A percentile compares a stretch with the other conserved stretches of the same genome.
These are phyloP conservation scores for Clamator glandarius DNA, from an alignment of 2,797 vertebrate species.

Conservation along the genomic window DNA sequence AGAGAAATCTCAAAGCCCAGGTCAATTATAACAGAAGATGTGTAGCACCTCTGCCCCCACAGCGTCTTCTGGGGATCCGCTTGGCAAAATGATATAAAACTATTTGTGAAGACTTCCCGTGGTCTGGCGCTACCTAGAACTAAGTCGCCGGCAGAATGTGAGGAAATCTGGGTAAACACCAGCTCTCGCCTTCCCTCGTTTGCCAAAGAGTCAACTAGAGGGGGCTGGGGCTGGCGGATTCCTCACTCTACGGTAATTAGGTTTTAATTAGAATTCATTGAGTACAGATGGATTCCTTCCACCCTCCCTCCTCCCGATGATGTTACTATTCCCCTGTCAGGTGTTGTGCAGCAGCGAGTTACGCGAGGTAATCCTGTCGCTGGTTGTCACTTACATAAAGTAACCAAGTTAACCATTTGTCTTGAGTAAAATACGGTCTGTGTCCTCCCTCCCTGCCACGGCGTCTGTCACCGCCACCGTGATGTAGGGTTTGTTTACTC, in stretches of 20 bases:
- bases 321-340: constrained; percentile 79
- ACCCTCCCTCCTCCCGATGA: constrained; percentile 64
- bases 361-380: constrained; percentile 73
- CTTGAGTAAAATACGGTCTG: constrained; percentile 78
- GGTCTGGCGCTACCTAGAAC: constrained; percentile 77
- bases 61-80: constrained; percentile 82
- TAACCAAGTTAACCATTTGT: constrained; percentile 78
- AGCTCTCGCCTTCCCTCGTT: constrained; percentile 7
- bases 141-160: constrained; percentile 78
- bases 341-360: constrained; percentile 74
- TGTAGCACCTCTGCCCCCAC: constrained; percentile 83
- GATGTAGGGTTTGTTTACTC: constrained; percentile 79
- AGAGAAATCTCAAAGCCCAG: constrained; percentile 87
- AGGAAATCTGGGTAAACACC: constrained; percentile 63
- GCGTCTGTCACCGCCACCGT: constrained; percentile 71
- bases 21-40: constrained; percentile 89
- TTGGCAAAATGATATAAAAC: constrained; percentile 84
- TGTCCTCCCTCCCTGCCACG: constrained; percentile 63
- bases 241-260: constrained; percentile 66
- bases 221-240: constrained; percentile 58
- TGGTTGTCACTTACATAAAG: constrained; percentile 74
- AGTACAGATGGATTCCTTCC: constrained; percentile 76
- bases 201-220: constrained; percentile 22
- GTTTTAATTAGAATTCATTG: constrained; percentile 82
- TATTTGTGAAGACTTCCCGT: constrained; percentile 76